These are phyloP conservation scores for Eupleurogrammus muticus DNA, from an alignment of 2,797 vertebrate genomes.

Conservation along the genomic window DNA sequence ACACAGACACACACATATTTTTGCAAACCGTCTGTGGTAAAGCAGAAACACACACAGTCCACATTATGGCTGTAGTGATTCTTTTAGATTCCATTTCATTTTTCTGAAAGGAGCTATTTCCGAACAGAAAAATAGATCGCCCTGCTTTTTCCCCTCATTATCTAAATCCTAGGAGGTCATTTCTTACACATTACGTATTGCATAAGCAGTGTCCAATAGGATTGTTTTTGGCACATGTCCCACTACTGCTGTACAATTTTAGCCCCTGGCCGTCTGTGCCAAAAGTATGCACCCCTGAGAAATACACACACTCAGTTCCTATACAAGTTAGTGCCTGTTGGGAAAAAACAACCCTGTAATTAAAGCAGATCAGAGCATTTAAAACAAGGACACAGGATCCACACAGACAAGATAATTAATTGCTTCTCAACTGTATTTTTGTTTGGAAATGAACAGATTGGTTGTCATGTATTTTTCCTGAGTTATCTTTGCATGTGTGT, in stretches of 20 bases:
- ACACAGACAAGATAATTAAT: constrained; percentile 59
- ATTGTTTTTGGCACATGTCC: constrained; percentile 60
- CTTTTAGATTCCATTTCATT: neutral
- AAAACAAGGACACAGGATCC: constrained; percentile 39
- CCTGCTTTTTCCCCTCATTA: constrained; percentile 35
- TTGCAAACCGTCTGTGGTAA: neutral
- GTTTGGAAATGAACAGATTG: constrained; percentile 22
- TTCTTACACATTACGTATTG: constrained; percentile 50
- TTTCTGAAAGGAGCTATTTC: neutral
- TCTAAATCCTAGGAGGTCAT: constrained; percentile 45
- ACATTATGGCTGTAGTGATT: neutral
- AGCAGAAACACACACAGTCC: neutral
- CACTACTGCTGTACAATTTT: constrained; percentile 71
- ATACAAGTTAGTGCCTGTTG: constrained; percentile 55
- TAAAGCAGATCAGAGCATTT: constrained; percentile 52
- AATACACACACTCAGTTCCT: constrained; percentile 32
- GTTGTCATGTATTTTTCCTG: constrained; percentile 14
- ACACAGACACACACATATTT: constrained; percentile 1
- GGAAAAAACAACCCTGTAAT: constrained; percentile 61
- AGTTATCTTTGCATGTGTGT: constrained; percentile 13
- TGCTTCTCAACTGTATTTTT: constrained; percentile 45
- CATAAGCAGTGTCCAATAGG: constrained; percentile 51
- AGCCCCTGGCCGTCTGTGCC: constrained; percentile 51
- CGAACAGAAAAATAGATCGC: constrained; percentile 15
- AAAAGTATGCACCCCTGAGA: constrained; percentile 48